Evolutionary conservation across 2,888 invertebrate species (phyloP), one percentile per base, ranked within the genome.

Genomic region (Piscicola geometra): DNA sequence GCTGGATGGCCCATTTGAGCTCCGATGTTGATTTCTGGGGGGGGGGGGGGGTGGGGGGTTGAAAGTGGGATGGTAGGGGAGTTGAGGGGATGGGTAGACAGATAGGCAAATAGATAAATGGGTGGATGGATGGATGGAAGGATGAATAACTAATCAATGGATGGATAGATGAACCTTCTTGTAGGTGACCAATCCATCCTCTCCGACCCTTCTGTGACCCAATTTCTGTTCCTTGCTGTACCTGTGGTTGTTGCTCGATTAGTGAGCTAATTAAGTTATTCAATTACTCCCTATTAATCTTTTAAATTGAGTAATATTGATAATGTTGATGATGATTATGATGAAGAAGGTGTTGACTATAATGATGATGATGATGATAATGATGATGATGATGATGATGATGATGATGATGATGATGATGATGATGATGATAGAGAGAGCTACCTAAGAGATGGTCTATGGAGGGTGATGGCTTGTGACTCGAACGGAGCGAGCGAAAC

Each of bases 171-270:
- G 52, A 1, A 89, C 89, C 88, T 97, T 97, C 88, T 98, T 97
- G 87, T 97, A 98, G 36, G 97, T 97, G 86, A 99, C 97, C 88
- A 96, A 94, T 78, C 99, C 98, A 75, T 94, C 83, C 82, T 96
- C 93, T 76, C 96, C 96, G 79, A 99, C 97, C 80, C 98, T 89
- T 81, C 99, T 89, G 87, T 99, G 99, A 9, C 99, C 99, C 86
- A 99, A 92, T 88, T 99, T 99, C 75, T 85, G 82, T 79, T 87
- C 86, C 56, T 75, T 73, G 36, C 32, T 33, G 18, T 70, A 36
- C 28, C 52, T 12, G 18, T 41, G 15, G 15, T n/a, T n/a, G n/a
- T n/a, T n/a, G 50, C 21, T 47, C 21, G 50, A 47, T 47, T 47
- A 21, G 50, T 47, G 50, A 47, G 21, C n/a, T n/a, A n/a, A n/a